Base-by-base conservation (phyloP, 2,888 invertebrate species). In the Seira musarum region DNA sequence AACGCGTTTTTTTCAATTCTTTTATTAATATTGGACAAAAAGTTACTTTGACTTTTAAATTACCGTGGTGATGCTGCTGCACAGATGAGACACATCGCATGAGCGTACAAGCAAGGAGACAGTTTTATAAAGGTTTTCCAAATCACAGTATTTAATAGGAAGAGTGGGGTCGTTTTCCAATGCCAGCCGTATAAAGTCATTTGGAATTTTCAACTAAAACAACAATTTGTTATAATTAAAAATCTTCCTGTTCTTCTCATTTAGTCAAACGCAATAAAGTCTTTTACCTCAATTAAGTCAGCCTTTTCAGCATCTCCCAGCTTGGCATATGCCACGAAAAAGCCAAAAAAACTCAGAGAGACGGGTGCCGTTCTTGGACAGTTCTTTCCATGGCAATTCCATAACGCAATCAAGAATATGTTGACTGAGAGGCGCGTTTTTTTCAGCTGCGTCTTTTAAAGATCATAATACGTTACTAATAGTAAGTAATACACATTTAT, bases 71-170 rank as follows among this genome's bases (percentile, higher is more conserved):
- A 81, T 76, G 76, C 78, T 79, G 76, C 79, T 95, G 96, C 75
- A 98, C 92, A 87, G 96, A 92, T 85, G 96, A 82, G 93, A 93
- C 79, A 97, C 93, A 91, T 98, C 97, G 90, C 96, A 97, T 89
- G 97, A 97, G 74, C 98, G 93, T 85, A 96, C 93, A 87, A 98
- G 90, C 89, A 94, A 93, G 79, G 96, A 96, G 72, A 98, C 96
- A 86, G 93, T 94, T 90, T 97, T 96, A 90, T 97, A 97, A 83
- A 98, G 91, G 90, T 97, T 97, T 66, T 95, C 95, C 63, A 98
- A 91, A 89, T 98, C 98, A 0, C 97, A 97, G 89, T 97, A 97
- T 90, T 98, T 98, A 86, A 97, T 97, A 65, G 96, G 93, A 24
- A 96, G 95, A 5, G 96, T 94, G 0, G 96, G 94, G 0, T 96